Conservation (phyloP, 2,113 vertebrate genomes). For the Lichenostomus cassidix region DNA sequence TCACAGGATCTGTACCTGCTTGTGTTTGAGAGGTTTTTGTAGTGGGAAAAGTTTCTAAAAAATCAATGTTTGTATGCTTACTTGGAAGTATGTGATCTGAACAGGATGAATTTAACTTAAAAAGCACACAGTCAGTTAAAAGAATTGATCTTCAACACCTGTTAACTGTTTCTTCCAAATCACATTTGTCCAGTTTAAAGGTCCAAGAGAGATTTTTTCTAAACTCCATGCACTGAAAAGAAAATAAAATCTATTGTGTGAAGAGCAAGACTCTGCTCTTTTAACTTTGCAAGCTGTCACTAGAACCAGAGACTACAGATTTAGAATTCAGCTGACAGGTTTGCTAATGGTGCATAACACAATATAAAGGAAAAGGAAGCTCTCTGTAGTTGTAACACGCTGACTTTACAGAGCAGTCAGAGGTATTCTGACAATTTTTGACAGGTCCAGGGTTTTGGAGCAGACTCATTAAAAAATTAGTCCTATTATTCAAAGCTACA, state of each 20-base stretch:
- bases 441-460: not conserved
- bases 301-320: not conserved
- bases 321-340: not conserved
- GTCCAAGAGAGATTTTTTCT: not conserved
- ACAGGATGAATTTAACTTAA: not conserved
- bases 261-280: conserved; percentile 8
- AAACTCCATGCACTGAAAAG: not conserved
- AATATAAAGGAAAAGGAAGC: not conserved
- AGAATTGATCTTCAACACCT: not conserved
- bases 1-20: not conserved
- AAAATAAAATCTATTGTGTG: not conserved
- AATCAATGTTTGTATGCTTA: not conserved
- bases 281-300: conserved; percentile 18
- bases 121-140: not conserved
- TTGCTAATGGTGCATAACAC: conserved; percentile 35
- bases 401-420: not conserved
- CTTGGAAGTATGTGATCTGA: not conserved
- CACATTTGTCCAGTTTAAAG: not conserved
- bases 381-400: not conserved
- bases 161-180: not conserved
- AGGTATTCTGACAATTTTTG: not conserved
- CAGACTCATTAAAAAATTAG: not conserved
- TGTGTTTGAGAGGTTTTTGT: not conserved
- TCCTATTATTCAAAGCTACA: not conserved
- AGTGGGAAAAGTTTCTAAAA: not conserved